These are phyloP conservation scores for Synergus gifuensis DNA, from an alignment of 2,888 invertebrate genomes.

Conservation along the genomic window DNA sequence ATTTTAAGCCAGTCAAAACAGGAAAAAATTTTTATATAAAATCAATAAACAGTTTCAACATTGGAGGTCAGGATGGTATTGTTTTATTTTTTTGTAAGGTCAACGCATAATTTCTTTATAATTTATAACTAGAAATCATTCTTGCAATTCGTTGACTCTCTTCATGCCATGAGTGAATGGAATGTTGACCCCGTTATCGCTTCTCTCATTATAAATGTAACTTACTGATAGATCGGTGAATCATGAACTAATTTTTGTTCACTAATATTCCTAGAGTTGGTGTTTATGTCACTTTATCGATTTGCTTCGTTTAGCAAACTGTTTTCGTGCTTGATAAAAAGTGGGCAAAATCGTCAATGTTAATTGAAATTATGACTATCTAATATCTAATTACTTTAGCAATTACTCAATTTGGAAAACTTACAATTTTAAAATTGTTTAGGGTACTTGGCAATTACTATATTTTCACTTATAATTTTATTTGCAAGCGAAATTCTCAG, in stretches of 20 bases:
- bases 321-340: neutral
- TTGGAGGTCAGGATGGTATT: neutral
- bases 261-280: neutral
- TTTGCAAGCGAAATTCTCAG: neutral
- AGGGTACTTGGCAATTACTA: too few species aligned
- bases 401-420: too few species aligned
- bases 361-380: neutral
- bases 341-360: neutral
- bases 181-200: conserved; percentile 37
- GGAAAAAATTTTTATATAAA: conserved; percentile 13
- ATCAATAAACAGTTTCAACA: neutral
- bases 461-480: too few species aligned
- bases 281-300: conserved; percentile 28
- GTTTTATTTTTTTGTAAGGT: neutral
- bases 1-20: neutral
- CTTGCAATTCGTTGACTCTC: conserved; percentile 25
- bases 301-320: conserved; percentile 3
- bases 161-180: conserved; percentile 10
- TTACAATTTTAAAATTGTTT: too few species aligned
- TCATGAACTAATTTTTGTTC: conserved; percentile 36
- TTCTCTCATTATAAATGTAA: conserved; percentile 33
- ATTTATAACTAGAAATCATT: neutral
- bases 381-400: neutral
- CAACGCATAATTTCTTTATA: conserved; percentile 24
- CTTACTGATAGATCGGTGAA: conserved; percentile 21